These are phyloP conservation scores for Parasteatoda tepidariorum DNA, from an alignment of 1,140 invertebrate species.

Conservation along the genomic window DNA sequence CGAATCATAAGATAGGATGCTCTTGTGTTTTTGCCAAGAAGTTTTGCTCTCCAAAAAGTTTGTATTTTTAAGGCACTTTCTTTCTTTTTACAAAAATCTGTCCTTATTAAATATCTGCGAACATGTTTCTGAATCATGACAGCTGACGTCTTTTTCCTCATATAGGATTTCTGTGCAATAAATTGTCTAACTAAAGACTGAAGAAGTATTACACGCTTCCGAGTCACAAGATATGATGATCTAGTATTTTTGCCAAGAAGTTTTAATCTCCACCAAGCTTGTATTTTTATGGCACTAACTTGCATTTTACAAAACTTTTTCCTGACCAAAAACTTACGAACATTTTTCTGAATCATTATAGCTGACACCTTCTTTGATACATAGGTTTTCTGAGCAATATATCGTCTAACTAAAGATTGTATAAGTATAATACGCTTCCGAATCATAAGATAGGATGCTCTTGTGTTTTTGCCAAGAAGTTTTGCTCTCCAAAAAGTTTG, in stretches of 20 bases:
- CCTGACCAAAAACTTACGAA: neutral
- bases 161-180: too few relatives aligned
- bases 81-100: neutral
- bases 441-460: neutral
- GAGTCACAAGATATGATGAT: too few relatives aligned
- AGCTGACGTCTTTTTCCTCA: too few relatives aligned
- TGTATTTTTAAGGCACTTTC: slow-evolving; percentile 8
- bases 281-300: too few relatives aligned
- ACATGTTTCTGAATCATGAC: slow-evolving; percentile 18
- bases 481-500: slow-evolving; percentile 14
- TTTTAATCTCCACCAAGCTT: too few relatives aligned
- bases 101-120: neutral
- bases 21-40: neutral
- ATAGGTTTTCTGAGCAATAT: neutral
- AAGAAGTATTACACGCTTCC: too few relatives aligned
- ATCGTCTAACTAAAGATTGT: neutral
- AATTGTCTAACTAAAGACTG: too few relatives aligned
- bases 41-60: neutral
- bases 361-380: neutral
- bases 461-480: neutral
- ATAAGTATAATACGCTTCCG: neutral
- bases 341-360: neutral
- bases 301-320: too few relatives aligned
- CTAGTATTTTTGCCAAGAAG: too few relatives aligned
- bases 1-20: neutral